Evolutionary conservation across 1,140 invertebrate species (phyloP).

Genomic region (Meloidogyne floridensis): DNA sequence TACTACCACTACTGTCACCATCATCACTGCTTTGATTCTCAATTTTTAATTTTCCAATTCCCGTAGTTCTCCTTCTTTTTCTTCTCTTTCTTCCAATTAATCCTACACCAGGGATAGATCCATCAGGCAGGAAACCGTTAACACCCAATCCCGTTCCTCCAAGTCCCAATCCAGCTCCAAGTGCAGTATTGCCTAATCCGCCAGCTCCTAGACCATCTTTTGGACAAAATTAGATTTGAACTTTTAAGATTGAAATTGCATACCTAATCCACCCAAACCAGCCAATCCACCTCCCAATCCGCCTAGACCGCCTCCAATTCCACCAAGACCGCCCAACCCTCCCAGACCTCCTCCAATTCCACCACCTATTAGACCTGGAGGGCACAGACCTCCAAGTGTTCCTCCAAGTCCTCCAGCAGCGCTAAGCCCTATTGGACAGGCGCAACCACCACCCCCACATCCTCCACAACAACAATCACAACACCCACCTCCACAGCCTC

Average conservation of each 20-base stretch:
- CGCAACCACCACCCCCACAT: background rate
- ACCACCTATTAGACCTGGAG: conserved; percentile 20
- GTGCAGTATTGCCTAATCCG: conserved; percentile 10
- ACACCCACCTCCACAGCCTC: background rate
- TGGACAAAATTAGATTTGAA: background rate
- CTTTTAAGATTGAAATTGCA: background rate
- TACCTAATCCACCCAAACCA: conserved; percentile 12
- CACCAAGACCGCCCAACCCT: conserved; percentile 7
- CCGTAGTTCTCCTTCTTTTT: background rate
- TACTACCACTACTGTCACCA: too few species aligned
- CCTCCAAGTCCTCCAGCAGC: conserved; percentile 11
- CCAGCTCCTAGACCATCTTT: conserved; percentile 6
- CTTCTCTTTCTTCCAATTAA: conserved; percentile 13
- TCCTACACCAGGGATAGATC: conserved; percentile 14
- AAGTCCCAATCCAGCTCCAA: conserved; percentile 14
- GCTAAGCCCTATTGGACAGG: background rate
- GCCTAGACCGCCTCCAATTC: conserved; percentile 3
- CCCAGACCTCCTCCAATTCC: conserved; percentile 10
- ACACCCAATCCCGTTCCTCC: conserved; percentile 18
- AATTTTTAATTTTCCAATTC: too few species aligned
- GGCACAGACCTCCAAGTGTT: conserved; percentile 23
- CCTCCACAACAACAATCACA: conserved; percentile 13
- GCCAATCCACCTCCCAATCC: conserved; percentile 13
- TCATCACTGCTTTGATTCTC: too few species aligned
- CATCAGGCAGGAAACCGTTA: conserved; percentile 26